Evolutionary conservation across 2,888 invertebrate genomes (phyloP), one percentile per base, ranked within the genome.

Genomic region (Drosophila basisetae): DNA sequence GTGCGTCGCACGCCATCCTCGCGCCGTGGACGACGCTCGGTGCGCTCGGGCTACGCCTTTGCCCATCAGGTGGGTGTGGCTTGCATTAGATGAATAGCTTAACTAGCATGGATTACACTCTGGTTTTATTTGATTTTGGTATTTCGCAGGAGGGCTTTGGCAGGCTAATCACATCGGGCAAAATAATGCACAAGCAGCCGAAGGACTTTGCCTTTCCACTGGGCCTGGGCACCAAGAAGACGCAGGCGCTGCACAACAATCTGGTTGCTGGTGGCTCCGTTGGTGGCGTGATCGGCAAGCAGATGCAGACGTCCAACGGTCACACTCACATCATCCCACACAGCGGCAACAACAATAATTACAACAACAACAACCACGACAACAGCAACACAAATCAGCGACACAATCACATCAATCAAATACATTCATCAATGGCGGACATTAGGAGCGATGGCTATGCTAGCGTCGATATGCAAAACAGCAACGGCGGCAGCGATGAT

Each of bases 31-130:
- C 95, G 99, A 43, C 96, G 98, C 89, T 98, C 98, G 37, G 95
- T 99, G 77, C 96, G 99, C 68, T 99, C 99, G 16, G 99, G 99
- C 67, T 98, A 99, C 94, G 99, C 99, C 13, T 99, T 99, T 94
- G 98, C 99, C 68, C 99, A 99, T 94, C 98, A 98, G 90, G 93
- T 93, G 72, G 49, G 50, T 56, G 6, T 28, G 37, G 28, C 9
- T 22, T 47, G 47, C 16, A 5, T 22, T 43, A 11, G 22, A 35
- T 43, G 11, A 22, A 25, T 16, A 22, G 47, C 16, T 47, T 16
- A 47, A 16, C n/a, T 18, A 50, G 18, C 28, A 0, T 4, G 10
- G 4, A 3, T 25, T 4, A 6, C 33, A 22, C 13, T 59, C 11
- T 47, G 25, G 11, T 9, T 16, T 11, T 11, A 43, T 22, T 43